A percentile compares a stretch with the other conserved stretches of the same genome.
These are phyloP conservation scores for Semnornis frantzii DNA, from an alignment of 2,113 vertebrate genomes.

Conservation along the genomic window DNA sequence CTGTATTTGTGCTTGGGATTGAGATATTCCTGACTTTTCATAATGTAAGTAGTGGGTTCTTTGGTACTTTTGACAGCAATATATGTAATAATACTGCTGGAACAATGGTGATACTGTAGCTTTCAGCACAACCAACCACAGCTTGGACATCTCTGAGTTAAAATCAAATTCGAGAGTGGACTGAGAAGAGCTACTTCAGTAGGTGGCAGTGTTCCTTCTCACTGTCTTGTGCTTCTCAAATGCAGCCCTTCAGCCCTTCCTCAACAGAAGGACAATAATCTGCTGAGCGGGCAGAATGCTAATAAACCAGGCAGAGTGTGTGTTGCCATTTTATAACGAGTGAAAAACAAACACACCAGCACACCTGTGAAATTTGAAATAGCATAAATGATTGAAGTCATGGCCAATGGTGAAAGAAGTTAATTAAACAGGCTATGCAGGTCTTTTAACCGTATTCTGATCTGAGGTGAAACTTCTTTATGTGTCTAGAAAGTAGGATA, in stretches of 20 bases:
- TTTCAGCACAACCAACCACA: rapidly evolving
- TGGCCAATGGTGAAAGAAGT: neutral
- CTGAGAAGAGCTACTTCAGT: neutral
- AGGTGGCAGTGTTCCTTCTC: constrained; percentile 14
- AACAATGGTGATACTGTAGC: neutral
- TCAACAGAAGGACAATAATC: neutral
- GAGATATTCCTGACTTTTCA: constrained; percentile 18
- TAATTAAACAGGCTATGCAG: neutral
- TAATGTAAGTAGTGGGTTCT: neutral
- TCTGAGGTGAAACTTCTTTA: neutral
- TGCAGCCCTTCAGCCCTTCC: neutral
- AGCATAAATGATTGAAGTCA: constrained; percentile 4
- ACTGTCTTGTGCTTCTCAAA: neutral
- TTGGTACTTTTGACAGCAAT: neutral
- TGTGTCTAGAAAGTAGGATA: neutral
- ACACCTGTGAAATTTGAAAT: constrained; percentile 29
- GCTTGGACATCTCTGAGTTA: neutral
- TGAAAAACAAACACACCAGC: neutral
- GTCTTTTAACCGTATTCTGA: neutral
- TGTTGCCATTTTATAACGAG: neutral
- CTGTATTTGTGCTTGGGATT: no score
- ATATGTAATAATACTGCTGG: neutral
- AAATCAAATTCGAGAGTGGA: neutral
- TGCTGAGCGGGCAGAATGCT: neutral
- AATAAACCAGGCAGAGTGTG: neutral